Base-by-base conservation (phyloP, 2,113 vertebrate genomes). In the Cyanoderma ruficeps region DNA sequence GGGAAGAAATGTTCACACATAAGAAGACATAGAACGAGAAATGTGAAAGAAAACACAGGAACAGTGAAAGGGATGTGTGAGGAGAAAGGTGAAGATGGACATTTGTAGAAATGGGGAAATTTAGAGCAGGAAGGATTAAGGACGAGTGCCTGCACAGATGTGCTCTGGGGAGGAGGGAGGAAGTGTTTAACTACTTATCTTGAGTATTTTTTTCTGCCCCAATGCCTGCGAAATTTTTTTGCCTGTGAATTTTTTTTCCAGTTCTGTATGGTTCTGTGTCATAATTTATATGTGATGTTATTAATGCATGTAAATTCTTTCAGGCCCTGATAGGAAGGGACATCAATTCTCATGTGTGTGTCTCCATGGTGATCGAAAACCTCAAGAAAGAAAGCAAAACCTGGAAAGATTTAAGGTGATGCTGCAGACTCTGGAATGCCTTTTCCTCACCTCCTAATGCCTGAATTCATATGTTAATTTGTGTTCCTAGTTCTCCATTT, bases 261-360 rank as follows among this genome's bases (percentile, higher is more conserved):
- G 6, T 83, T 74, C 25, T 74, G 0, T 60, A 1, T 57, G 11
- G 7, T 89, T 33, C 6, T 78, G 10, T 61, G 16, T 65, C 4
- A 3, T 78, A 87, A 52, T 1, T 71, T 83, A 4, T 0, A 8
- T 25, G 6, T 61, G 17, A 28, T 63, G 13, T 70, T 72, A 71
- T 33, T 90, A 90, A 92, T 64, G 28, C 41, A 10, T 74, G 23
- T 33, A 69, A 71, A 72, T 39, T 83, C 39, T 94, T 96, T 67
- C 94, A 99, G 99, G 99, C 69, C 99, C 99, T n/a, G 99, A 99
- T 85, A 99, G 97, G 94, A 99, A 99, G 96, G 98, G 98, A 75
- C 99, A 99, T 97, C 99, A 99, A 92, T 98, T 99, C 30, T 99
- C 99, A 4, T 99, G 99, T 84, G 99, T 99, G 23, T 99, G 99